Base-by-base conservation (phyloP, 2,113 vertebrate genomes). In the Lipophrys pholis region DNA sequence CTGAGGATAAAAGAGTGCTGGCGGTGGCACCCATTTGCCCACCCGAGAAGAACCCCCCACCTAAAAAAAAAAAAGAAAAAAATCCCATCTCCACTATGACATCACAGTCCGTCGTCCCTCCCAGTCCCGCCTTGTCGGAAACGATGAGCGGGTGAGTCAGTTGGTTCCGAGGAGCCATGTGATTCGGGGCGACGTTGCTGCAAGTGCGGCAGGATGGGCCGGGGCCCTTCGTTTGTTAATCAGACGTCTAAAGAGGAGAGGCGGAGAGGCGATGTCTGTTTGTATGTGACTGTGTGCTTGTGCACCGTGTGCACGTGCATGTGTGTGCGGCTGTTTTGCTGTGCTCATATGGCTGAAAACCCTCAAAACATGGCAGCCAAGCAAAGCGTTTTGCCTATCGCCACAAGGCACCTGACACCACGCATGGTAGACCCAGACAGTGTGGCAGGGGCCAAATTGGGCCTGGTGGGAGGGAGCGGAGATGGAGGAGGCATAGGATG, bases 371-470 rank as follows among this genome's bases (percentile, higher is more conserved):
- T 89, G 73, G 88, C 87, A 89, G 72, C 85, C 83, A 88, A 87
- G 88, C 38, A 73, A 84, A 88, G 82, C 80, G 71, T 83, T 91
- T 93, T 92, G 86, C 85, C 82, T 84, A 82, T 91, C 84, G 93
- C 95, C 94, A 93, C 92, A 87, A 95, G 95, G 93, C 93, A 91
- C 82, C 91, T 95, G 94, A 94, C 93, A 94, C 91, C 84, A 90
- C 4, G 21, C 84, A 87, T 94, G 93, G 89, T 89, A 89, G 84
- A 86, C 49, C 73, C 68, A 80, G 75, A 91, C 69, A 90, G 66
- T 70, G 83, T 66, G 55, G 88, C 11, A 74, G 40, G 30, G 82
- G 67, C 85, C 79, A 85, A 72, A 82, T 17, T 59, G 68, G 80
- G 69, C 71, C 64, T 57, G 17, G 67, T 63, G 74, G 74, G 55